These are phyloP conservation scores for Cephus pygmeus DNA, from an alignment of 2,888 invertebrate genomes.

Conservation along the genomic window DNA sequence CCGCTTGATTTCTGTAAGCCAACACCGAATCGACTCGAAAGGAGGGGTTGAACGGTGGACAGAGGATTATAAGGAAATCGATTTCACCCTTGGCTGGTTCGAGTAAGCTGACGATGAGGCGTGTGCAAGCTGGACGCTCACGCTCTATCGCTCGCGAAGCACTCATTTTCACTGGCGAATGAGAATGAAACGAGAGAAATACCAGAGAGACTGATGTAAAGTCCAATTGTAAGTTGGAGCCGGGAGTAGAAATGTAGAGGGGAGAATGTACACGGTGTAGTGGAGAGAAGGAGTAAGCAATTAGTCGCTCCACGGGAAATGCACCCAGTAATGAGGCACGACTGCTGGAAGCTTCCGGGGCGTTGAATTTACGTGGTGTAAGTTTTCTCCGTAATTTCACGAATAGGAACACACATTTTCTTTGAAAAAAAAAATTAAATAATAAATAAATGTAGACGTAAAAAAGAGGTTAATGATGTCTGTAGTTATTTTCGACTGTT, in stretches of 20 bases:
- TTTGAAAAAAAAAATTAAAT: neutral
- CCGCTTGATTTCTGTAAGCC: neutral
- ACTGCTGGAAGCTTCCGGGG: slow-evolving; percentile 43
- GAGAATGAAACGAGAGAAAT: neutral
- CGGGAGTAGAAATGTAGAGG: slow-evolving; percentile 5
- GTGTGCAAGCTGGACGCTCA: neutral
- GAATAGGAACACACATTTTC: neutral
- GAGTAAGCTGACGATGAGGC: neutral
- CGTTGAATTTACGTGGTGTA: slow-evolving; percentile 22
- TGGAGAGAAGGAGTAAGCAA: slow-evolving; percentile 35
- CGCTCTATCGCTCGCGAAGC: neutral
- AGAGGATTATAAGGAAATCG: slow-evolving; percentile 37
- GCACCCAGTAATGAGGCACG: slow-evolving; percentile 46
- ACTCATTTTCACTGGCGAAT: neutral
- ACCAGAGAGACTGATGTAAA: neutral
- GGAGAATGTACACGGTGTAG: slow-evolving; percentile 11
- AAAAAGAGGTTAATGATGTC: neutral
- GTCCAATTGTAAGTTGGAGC: neutral
- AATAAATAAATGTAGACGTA: neutral
- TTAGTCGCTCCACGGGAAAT: slow-evolving; percentile 52
- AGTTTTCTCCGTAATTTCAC: slow-evolving; percentile 23
- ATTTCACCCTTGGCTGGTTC: slow-evolving; percentile 35
- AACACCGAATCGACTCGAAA: neutral
- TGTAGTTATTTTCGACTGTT: neutral
- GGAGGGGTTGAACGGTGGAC: neutral